Percentiles rank a stretch among this genome's conserved stretches.
Conservation (phyloP, 2,797 vertebrate species). For the Clarias laeviceps region DNA sequence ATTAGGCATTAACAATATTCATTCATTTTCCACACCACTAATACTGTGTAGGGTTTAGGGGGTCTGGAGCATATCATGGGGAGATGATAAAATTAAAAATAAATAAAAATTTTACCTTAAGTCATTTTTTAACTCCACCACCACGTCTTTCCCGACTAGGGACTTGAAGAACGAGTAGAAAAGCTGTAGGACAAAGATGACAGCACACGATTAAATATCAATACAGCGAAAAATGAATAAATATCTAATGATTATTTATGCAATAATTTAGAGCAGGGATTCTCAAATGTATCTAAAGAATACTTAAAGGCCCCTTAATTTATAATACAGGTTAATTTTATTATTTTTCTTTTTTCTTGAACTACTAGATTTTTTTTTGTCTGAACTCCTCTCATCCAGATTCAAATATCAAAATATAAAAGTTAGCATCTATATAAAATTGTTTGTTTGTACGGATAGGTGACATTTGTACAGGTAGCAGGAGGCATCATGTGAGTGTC, state of each 20-base stretch:
- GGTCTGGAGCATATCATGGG: no score
- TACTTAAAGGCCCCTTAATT: not conserved
- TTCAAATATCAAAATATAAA: not conserved
- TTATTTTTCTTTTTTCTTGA: not conserved
- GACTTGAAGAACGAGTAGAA: slow-evolving; percentile 98
- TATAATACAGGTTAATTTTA: not conserved
- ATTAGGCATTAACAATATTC: no score
- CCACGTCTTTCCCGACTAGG: slow-evolving; percentile 92
- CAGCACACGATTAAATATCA: not conserved
- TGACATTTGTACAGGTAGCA: no score
- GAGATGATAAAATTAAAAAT: no score
- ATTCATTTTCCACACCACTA: not conserved
- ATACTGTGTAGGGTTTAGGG: not conserved
- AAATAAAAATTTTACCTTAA: slow-evolving; percentile 75
- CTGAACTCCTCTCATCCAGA: not conserved
- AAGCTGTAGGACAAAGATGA: slow-evolving; percentile 72
- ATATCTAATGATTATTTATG: not conserved
- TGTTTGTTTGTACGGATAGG: no score
- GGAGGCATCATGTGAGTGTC: no score
- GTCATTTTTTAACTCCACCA: slow-evolving; percentile 96
- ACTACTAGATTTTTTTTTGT: not conserved
- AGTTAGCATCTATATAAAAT: not conserved
- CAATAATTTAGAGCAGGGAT: not conserved
- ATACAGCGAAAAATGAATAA: not conserved
- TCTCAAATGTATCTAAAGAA: not conserved